phyloP scores from a whole-genome alignment of 2,113 vertebrate genomes.

The Uropsilus gracilis region DNA sequence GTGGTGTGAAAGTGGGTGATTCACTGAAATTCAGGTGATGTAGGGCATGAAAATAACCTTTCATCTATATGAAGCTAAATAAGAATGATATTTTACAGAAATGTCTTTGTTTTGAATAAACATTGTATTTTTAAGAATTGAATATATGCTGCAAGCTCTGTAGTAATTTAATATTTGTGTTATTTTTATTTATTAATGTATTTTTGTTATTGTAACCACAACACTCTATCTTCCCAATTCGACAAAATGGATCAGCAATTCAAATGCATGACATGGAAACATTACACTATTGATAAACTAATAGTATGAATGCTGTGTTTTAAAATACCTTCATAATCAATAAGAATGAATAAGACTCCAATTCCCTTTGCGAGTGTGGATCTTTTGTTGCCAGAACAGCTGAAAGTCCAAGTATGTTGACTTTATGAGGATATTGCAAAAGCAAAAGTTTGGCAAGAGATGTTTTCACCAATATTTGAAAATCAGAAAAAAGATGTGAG shows the following conservation, averaged over 20 bases:
- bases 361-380: background rate
- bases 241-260: no score
- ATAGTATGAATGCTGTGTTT: background rate
- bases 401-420: background rate
- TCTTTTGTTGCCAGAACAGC: background rate
- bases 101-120: background rate
- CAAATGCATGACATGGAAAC: background rate
- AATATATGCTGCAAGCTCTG: background rate
- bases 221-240: background rate
- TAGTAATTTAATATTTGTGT: background rate
- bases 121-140: background rate
- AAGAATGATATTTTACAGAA: background rate
- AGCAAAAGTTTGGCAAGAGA: background rate
- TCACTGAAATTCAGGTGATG: background rate
- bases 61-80: background rate
- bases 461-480: background rate
- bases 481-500: background rate
- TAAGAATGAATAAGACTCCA: background rate
- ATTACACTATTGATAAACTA: background rate
- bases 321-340: background rate
- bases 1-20: no score
- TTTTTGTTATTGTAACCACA: background rate
- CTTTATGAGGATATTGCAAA: background rate
- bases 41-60: background rate
- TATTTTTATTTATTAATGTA: background rate